Conservation (phyloP, 2,888 invertebrate genomes). For the Xestia c-nigrum region DNA sequence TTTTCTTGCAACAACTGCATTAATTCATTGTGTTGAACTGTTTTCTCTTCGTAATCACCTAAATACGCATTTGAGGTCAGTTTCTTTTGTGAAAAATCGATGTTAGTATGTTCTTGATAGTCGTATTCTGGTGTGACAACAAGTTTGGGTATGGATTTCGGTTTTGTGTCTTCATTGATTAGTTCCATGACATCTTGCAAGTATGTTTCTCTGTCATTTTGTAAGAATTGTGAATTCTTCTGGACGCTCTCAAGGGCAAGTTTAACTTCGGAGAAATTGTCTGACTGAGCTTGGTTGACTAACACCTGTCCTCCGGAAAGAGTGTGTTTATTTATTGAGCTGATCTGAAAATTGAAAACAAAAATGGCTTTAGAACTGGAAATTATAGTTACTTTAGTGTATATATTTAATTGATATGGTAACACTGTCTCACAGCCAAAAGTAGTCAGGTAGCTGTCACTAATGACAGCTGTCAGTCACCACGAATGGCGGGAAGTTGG, state of each 20-base stretch:
- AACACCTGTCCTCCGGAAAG: slow-evolving; percentile 82
- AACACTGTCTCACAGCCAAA: too few relatives aligned
- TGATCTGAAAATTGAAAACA: slow-evolving; percentile 74
- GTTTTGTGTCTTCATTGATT: slow-evolving; percentile 68
- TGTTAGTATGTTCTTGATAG: neutral
- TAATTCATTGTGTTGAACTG: slow-evolving; percentile 45
- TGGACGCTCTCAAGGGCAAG: slow-evolving; percentile 75
- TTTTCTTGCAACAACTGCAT: slow-evolving; percentile 54
- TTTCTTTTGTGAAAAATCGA: slow-evolving; percentile 25
- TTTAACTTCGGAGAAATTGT: slow-evolving; percentile 73
- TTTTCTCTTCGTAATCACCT: slow-evolving; percentile 33
- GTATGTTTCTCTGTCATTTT: slow-evolving; percentile 72
- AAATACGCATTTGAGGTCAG: neutral
- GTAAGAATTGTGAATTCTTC: slow-evolving; percentile 70
- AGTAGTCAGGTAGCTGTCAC: too few relatives aligned
- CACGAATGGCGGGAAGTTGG: too few relatives aligned
- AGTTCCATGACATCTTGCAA: slow-evolving; percentile 76
- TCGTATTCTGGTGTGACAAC: slow-evolving; percentile 6
- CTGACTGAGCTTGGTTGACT: slow-evolving; percentile 72
- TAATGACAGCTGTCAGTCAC: too few relatives aligned
- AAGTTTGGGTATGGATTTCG: slow-evolving; percentile 15
- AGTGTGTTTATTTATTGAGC: slow-evolving; percentile 79
- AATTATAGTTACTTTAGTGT: neutral
- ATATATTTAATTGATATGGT: too few relatives aligned
- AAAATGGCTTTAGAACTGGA: neutral